phyloP scores from a whole-genome alignment of 2,888 invertebrate species.

The Ichneumoninae sp. region DNA sequence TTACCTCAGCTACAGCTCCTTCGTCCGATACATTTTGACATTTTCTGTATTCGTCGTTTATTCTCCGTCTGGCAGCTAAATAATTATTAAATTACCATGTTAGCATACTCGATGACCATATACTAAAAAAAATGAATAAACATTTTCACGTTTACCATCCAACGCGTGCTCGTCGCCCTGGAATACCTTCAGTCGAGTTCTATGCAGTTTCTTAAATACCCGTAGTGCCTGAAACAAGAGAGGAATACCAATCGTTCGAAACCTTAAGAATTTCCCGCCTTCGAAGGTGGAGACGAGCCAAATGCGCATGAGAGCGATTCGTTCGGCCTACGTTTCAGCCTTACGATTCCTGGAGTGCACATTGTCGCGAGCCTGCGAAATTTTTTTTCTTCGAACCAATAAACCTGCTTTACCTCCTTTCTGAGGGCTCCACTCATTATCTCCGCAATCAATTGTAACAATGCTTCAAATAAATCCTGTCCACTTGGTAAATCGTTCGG shows the following conservation, averaged over 20 bases:
- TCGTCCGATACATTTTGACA: constrained; percentile 87
- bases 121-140: not conserved
- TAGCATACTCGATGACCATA: not conserved
- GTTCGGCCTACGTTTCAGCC: not conserved
- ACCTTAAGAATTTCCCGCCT: constrained; percentile 25
- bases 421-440: constrained; percentile 70
- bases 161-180: constrained; percentile 88
- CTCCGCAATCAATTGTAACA: not conserved
- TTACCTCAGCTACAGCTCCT: constrained; percentile 88
- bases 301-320: not conserved
- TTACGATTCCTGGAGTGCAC: not conserved
- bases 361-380: not conserved
- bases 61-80: constrained; percentile 88
- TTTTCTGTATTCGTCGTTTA: constrained; percentile 91
- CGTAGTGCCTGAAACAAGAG: constrained; percentile 86
- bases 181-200: constrained; percentile 89
- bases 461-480: constrained; percentile 9
- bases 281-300: constrained; percentile 1
- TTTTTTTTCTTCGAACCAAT: not conserved
- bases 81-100: not conserved
- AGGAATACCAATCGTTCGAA: constrained; percentile 42
- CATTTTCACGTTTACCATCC: constrained; percentile 76
- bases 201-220: constrained; percentile 90
- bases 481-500: constrained; percentile 11
- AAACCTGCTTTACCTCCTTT: constrained; percentile 63